Evolutionary conservation across 2,113 vertebrate species (phyloP).

Genomic region (Platichthys stellatus): DNA sequence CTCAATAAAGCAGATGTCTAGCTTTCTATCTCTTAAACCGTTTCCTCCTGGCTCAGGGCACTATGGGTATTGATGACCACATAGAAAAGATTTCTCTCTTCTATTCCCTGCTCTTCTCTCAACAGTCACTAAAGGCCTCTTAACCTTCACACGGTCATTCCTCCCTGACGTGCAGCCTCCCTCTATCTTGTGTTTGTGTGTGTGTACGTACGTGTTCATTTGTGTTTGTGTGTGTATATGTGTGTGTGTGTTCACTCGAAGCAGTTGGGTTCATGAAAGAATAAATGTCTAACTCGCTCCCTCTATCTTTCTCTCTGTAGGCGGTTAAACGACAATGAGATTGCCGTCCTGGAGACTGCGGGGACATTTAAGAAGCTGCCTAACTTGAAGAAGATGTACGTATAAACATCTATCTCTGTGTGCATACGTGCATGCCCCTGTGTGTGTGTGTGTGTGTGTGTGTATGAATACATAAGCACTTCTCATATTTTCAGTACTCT

Average conservation of each 20-base stretch:
- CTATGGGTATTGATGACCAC: conserved; percentile 73
- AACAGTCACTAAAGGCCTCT: conserved; percentile 43
- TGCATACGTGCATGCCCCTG: no score
- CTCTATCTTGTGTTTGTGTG: conserved; percentile 3
- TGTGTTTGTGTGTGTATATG: not conserved
- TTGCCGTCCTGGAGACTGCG: conserved; percentile 88
- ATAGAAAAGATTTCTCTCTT: conserved; percentile 70
- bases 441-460: not conserved
- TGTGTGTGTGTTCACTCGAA: conserved; percentile 19
- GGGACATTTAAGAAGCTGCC: conserved; percentile 95
- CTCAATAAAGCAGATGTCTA: conserved; percentile 76
- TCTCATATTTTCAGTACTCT: not conserved
- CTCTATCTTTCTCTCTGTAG: conserved; percentile 72
- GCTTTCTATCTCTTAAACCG: conserved; percentile 67
- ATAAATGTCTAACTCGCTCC: conserved; percentile 23
- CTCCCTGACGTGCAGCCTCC: conserved; percentile 9
- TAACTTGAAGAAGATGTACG: conserved; percentile 94
- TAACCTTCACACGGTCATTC: conserved; percentile 41
- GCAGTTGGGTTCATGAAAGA: conserved; percentile 40
- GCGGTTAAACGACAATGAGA: conserved; percentile 95
- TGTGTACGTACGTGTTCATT: not conserved
- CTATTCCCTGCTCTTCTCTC: conserved; percentile 10
- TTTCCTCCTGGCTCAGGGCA: conserved; percentile 64
- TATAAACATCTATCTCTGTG: conserved; percentile 15
- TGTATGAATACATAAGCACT: not conserved